Evolutionary conservation across 2,113 vertebrate genomes (phyloP).

Genomic region (Phrynosoma platyrhinos): DNA sequence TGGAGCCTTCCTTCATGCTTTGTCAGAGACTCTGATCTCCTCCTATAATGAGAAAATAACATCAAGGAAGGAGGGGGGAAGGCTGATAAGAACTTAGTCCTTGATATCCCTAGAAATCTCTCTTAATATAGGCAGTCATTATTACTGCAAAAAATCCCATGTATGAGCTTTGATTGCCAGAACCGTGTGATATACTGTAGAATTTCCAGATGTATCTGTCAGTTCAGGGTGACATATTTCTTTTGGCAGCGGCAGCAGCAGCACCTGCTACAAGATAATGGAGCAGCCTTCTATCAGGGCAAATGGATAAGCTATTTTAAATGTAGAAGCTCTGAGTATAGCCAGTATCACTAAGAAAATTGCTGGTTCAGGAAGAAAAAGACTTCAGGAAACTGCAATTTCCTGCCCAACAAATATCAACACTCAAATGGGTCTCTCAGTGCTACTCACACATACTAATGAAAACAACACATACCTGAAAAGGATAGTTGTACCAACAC

Average conservation of each 20-base stretch:
- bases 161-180: neutral
- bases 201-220: neutral
- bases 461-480: constrained; percentile 84
- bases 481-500: constrained; percentile 96
- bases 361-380: neutral
- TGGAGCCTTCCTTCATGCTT: neutral
- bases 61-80: neutral
- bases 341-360: no score
- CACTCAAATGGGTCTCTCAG: neutral
- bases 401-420: neutral
- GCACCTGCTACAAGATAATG: neutral
- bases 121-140: neutral
- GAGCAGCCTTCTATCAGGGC: neutral
- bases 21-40: neutral
- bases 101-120: neutral
- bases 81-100: neutral
- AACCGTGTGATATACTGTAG: neutral
- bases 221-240: neutral
- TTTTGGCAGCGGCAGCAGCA: neutral
- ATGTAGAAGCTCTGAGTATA: neutral
- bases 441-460: neutral
- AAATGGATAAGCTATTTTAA: neutral
- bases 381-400: neutral
- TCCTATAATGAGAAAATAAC: neutral
- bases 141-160: neutral